phyloP scores from a whole-genome alignment of 37 sponge, comb jelly and placozoan species.

The Halichondria panicea region DNA sequence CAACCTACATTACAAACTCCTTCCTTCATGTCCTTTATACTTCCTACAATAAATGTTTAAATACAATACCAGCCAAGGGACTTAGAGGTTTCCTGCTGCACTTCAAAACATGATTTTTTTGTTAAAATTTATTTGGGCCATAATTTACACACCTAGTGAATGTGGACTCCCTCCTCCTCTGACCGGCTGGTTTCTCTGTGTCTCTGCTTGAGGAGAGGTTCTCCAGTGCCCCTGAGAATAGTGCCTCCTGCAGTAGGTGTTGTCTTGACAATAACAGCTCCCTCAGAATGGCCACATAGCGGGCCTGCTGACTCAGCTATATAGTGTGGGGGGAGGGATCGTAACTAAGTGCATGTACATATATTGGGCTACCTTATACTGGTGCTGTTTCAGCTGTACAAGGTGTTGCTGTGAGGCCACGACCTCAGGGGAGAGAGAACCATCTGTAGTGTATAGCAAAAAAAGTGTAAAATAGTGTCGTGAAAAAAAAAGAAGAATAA shows the following conservation, averaged over 20 bases:
- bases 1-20: neutral
- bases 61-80: neutral
- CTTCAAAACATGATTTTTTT: neutral
- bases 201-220: slow-evolving; percentile 6
- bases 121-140: neutral
- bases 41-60: neutral
- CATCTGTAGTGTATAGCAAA: slow-evolving; percentile 10
- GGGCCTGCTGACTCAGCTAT: slow-evolving; percentile 31
- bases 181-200: no score
- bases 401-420: slow-evolving; percentile 10
- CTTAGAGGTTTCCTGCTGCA: no score
- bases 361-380: slow-evolving; percentile 42
- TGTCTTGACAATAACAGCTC: slow-evolving; percentile 27
- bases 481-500: neutral
- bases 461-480: neutral
- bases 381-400: slow-evolving; percentile 33
- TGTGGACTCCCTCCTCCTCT: slow-evolving; percentile 1
- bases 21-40: neutral
- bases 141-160: slow-evolving; percentile 1
- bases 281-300: slow-evolving; percentile 32
- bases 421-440: slow-evolving; percentile 18
- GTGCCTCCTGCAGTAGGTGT: slow-evolving; percentile 24
- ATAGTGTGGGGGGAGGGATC: neutral
- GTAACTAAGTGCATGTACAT: neutral
- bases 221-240: slow-evolving; percentile 26